Evolutionary conservation across 2,113 vertebrate species (phyloP).

Genomic region (Acanthochromis polyacanthus): DNA sequence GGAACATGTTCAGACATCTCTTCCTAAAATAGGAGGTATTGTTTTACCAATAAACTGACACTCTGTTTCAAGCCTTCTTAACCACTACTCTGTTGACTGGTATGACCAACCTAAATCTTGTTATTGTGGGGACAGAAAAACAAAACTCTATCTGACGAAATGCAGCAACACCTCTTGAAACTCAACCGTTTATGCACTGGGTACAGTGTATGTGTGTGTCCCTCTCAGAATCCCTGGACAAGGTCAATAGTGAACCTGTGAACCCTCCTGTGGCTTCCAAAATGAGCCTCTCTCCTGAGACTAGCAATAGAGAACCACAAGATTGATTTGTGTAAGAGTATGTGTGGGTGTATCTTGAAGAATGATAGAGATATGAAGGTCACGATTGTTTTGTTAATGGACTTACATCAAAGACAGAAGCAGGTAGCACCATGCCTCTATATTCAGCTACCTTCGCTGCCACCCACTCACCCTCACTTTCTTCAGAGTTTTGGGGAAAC

Average conservation of each 20-base stretch:
- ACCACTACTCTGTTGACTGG: too few species aligned
- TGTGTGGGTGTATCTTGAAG: slow-evolving; percentile 1
- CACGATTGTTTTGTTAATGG: not conserved
- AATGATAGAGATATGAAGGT: slow-evolving; percentile 7
- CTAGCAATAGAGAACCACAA: slow-evolving; percentile 18
- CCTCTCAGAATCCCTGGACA: slow-evolving; percentile 2
- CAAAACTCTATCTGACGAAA: too few species aligned
- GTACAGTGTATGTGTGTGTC: too few species aligned
- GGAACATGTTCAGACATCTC: too few species aligned
- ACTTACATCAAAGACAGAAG: slow-evolving; percentile 8
- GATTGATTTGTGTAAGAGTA: slow-evolving; percentile 43
- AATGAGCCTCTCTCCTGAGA: slow-evolving; percentile 51
- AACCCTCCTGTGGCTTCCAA: slow-evolving; percentile 55
- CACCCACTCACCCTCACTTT: not conserved
- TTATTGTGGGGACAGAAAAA: too few species aligned
- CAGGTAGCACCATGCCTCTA: not conserved
- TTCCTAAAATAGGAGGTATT: too few species aligned
- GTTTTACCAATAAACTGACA: too few species aligned
- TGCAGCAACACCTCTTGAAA: not conserved
- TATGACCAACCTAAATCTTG: too few species aligned
- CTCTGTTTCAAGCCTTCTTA: too few species aligned
- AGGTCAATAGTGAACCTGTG: slow-evolving; percentile 65
- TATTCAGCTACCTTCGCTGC: not conserved
- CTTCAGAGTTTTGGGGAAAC: slow-evolving; percentile 28
- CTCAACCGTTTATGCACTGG: too few species aligned